Base-by-base conservation (phyloP, 2,797 vertebrate genomes). In the Momotus momota region DNA sequence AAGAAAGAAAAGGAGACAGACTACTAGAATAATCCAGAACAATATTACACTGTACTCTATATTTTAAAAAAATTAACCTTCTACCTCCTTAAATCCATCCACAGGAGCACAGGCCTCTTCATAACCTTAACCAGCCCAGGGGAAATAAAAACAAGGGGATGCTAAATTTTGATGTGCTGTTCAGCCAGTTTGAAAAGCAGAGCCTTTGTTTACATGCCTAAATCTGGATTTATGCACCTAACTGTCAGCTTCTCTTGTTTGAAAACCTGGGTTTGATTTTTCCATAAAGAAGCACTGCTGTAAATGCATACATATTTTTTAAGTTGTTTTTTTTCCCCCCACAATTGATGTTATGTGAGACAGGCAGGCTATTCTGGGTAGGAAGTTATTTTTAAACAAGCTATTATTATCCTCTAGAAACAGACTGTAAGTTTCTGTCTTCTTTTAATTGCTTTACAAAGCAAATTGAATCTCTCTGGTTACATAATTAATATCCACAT, bases 381-480 rank as follows among this genome's bases (percentile, higher is more conserved):
- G 45, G 49, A 90, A 84, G 73, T 79, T 96, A 94, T 94, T 95
- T 96, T 96, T 93, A 93, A 88, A 67, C 48, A 84, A 51, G 45
- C 51, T 35, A 70, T 95, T 90, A 81, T 60, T 95, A 85, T 94
- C 71, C 81, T 89, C 51, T 19, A 90, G 93, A 88, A 91, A 81
- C 33, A 86, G 84, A 62, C 75, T 69, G 35, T 89, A 94, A 84
- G 46, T 88, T 95, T 93, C 79, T 94, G 80, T 88, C 91, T 25
- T 62, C 73, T 90, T 86, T 94, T 90, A 96, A 91, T 91, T 95
- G 91, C 80, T 92, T 88, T 81, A 88, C 64, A 84, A 95, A 95
- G 85, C 90, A 94, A 96, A 93, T 93, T 12, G 51, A 84, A 62
- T 82, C 60, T 52, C 29, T 84, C 43, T 94, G 27, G 60, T 94